A percentile compares a stretch with the other conserved stretches of the same genome.
phyloP scores from a whole-genome alignment of 1,140 invertebrate genomes.

The Thaumatotibia leucotreta region DNA sequence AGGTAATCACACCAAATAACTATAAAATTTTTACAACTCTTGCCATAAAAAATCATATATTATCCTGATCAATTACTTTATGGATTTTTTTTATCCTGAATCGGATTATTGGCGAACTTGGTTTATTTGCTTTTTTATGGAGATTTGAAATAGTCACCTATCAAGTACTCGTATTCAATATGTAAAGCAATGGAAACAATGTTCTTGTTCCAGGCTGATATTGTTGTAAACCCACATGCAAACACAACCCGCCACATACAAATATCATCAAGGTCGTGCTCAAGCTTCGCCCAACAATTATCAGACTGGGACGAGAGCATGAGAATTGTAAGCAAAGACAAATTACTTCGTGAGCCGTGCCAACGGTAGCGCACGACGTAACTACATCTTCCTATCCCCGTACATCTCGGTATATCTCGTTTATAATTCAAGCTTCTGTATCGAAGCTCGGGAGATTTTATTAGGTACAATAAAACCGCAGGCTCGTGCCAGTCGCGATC shows the following conservation, averaged over 20 bases:
- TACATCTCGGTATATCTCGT: slow-evolving; percentile 17
- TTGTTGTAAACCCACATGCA: neutral
- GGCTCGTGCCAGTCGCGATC: slow-evolving; percentile 25
- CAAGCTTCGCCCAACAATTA: neutral
- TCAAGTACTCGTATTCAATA: no score
- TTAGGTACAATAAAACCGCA: slow-evolving; percentile 41
- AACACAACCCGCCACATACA: neutral
- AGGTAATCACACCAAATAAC: no score
- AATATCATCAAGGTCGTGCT: neutral
- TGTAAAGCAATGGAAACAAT: no score
- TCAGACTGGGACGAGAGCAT: neutral
- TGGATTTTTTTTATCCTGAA: no score
- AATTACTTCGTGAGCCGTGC: slow-evolving; percentile 23
- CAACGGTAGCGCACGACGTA: slow-evolving; percentile 21
- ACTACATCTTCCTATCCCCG: neutral
- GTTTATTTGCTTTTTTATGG: no score
- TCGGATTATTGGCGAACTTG: no score
- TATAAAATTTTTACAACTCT: no score
- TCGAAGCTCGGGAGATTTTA: slow-evolving; percentile 40
- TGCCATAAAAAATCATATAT: no score
- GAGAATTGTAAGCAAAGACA: slow-evolving; percentile 20
- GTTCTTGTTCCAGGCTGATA: neutral
- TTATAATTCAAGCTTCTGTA: slow-evolving; percentile 36
- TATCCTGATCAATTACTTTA: no score
- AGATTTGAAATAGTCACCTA: no score